phyloP scores from a whole-genome alignment of 2,113 vertebrate genomes.

The Gopherus evgoodei region DNA sequence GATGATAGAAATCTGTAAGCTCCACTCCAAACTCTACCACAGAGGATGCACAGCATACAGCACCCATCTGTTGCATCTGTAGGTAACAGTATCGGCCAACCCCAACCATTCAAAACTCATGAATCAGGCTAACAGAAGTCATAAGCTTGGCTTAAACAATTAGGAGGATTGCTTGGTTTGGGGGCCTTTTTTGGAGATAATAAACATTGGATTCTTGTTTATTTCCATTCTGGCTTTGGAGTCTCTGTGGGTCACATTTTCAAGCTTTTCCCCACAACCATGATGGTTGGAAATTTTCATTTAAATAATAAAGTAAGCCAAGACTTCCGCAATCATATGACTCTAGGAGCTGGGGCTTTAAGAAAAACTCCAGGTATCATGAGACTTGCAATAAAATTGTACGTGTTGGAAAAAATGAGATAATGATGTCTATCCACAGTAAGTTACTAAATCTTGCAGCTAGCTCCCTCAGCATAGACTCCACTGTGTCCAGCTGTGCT shows the following conservation, averaged over 20 bases:
- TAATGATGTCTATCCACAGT: background rate
- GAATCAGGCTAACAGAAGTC: background rate
- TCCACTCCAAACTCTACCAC: background rate
- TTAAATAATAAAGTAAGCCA: background rate
- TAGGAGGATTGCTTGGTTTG: background rate
- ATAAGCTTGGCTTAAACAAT: background rate
- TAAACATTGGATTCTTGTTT: background rate
- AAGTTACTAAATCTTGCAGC: background rate
- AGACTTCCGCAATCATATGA: background rate
- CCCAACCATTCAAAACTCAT: background rate
- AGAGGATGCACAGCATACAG: background rate
- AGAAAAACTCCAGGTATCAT: background rate
- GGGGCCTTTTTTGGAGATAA: background rate
- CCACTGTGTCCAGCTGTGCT: background rate
- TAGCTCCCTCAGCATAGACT: accelerated
- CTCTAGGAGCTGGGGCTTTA: background rate
- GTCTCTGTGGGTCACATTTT: background rate
- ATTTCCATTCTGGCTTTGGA: constrained; percentile 21
- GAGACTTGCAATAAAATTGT: background rate
- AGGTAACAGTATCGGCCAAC: background rate
- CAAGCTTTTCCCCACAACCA: constrained; percentile 17
- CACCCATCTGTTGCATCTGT: background rate
- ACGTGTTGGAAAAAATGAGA: background rate
- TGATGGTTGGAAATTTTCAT: background rate
- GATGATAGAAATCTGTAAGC: background rate